Percentiles rank a stretch among this genome's conserved stretches.
These are phyloP conservation scores for Elegia similella DNA, from an alignment of 2,888 invertebrate genomes.

Conservation along the genomic window DNA sequence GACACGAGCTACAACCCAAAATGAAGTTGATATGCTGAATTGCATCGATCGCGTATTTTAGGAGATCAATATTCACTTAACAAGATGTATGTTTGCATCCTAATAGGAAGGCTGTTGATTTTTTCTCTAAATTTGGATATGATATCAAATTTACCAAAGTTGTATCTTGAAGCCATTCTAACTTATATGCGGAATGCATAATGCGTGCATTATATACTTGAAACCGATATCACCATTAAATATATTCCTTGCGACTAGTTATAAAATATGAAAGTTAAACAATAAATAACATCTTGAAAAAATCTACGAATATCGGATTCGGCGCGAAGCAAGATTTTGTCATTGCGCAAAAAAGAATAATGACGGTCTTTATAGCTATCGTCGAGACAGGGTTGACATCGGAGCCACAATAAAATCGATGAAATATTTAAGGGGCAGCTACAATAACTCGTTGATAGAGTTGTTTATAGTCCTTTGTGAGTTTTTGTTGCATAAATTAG, in stretches of 20 bases:
- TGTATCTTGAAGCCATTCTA: no score
- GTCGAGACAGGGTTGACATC: slow-evolving; percentile 77
- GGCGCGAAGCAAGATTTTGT: slow-evolving; percentile 53
- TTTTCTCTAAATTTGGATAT: no score
- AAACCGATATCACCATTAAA: no score
- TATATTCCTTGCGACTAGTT: not conserved
- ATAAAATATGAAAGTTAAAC: not conserved
- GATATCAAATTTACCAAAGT: no score
- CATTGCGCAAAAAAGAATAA: slow-evolving; percentile 61
- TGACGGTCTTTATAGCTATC: slow-evolving; percentile 64
- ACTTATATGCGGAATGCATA: no score
- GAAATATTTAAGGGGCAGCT: slow-evolving; percentile 74
- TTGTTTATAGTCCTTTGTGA: slow-evolving; percentile 8
- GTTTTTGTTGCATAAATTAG: slow-evolving; percentile 18
- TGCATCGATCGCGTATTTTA: no score
- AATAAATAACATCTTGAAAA: not conserved
- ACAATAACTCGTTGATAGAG: slow-evolving; percentile 56
- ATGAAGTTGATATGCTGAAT: no score
- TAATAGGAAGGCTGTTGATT: no score
- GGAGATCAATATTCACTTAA: no score
- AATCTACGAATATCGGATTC: slow-evolving; percentile 28
- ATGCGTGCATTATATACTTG: no score
- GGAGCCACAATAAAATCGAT: slow-evolving; percentile 82
- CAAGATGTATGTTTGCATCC: no score
- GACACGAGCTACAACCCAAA: no score